Evolutionary conservation across 1,140 invertebrate genomes (phyloP), one percentile per base, ranked within the genome.

Genomic region (Drosophila tani): DNA sequence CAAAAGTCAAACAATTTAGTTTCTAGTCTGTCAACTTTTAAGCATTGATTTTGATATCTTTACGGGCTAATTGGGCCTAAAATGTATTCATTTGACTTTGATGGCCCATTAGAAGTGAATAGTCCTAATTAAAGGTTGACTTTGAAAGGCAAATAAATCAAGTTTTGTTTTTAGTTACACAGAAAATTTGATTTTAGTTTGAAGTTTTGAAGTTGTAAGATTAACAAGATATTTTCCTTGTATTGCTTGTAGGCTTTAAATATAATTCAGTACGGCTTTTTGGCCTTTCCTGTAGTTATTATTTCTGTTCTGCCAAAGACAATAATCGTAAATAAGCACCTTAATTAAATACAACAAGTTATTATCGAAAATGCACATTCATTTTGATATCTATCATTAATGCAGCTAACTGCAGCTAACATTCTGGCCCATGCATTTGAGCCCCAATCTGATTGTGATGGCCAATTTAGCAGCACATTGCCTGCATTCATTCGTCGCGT

Each of bases 391-490:
- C 38, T 43, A 55, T 27, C 40, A 46, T 68, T 43, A 38, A 67
- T 70, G 63, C 47, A n/a, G n/a, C 64, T 32, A 29, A 55, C 68
- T 70, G 68, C 53, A 66, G n/a, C 14, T 41, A 53, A 62, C 57
- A 29, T 24, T 55, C 53, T 65, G 62, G 19, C 45, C 51, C 71
- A 43, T 73, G 69, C 69, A 73, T 71, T 73, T 73, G 68, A 71
- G 67, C 49, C 63, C 9, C 49, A 68, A 70, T 70, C 67, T 47
- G 67, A 73, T 73, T 73, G 53, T 71, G 69, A 73, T 73, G 68
- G 67, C 67, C 69, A 73, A 74, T 74, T 74, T 73, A 43, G 53
- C 67, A 73, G 67, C 70, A 60, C 69, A 75, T 75, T 75, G 51
- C 21, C 15, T 64, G 71, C 70, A 74, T 68, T 75, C 70, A 75